Evolutionary conservation across 2,797 vertebrate genomes (phyloP), one percentile per base, ranked within the genome.

Genomic region (Malacoctenus gilli): DNA sequence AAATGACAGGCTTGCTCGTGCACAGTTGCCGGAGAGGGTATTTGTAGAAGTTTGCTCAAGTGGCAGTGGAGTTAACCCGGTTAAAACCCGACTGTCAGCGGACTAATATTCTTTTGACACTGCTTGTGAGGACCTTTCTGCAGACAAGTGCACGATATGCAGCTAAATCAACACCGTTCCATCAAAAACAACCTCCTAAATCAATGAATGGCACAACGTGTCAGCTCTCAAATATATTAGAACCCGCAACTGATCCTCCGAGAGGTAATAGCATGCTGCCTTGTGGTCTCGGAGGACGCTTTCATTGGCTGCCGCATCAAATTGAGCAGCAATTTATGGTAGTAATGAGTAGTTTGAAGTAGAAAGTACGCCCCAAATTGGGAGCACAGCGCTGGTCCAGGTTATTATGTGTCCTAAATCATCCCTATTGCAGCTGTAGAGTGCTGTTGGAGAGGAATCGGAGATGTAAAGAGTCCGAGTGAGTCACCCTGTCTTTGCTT

Each of bases 1-100:
- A 92, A 93, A 93, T 93, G 83, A 92, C 89, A 93, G 92, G 89
- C 85, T 87, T 88, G 85, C 65, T 73, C 77, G 66, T 80, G 65
- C 68, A 66, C 79, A 72, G 79, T 82, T 74, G 78, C 69, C 56
- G 57, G 31, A 71, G 71, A 84, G 66, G 81, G 82, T 85, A 90
- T 90, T 85, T 88, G 75, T 68, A 86, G 88, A 87, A 74, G 88
- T 89, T 75, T 86, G 69, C 82, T 61, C 63, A 71, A 72, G 54
- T 69, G 63, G 62, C 72, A 86, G 64, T 53, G 58, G 54, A 78
- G 25, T 59, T 59, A 52, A 69, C 36, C 39, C 28, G 49, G 78
- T 68, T 2, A 79, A n/a, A 50, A 69, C 5, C 22, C 28, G 59
- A 25, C 13, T 20, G 32, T 22, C 4, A 23, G 37, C 46, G 46